phyloP scores from a whole-genome alignment of 2,113 vertebrate species.

The Delphinus delphis region DNA sequence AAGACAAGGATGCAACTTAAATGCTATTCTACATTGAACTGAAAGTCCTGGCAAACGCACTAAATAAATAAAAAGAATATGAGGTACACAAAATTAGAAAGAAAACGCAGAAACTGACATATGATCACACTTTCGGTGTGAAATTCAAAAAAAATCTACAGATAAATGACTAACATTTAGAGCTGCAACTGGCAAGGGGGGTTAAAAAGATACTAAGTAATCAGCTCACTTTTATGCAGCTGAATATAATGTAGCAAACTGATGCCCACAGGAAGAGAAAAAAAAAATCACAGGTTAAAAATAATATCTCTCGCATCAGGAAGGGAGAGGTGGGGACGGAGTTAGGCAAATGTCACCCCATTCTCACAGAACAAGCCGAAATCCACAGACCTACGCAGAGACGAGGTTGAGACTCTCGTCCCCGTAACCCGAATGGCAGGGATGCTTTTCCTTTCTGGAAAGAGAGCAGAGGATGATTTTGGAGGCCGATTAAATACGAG shows the following conservation, averaged over 20 bases:
- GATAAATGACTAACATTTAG: not conserved
- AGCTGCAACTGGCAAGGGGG: not conserved
- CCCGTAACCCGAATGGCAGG: not conserved
- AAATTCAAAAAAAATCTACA: not conserved
- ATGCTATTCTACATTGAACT: not conserved
- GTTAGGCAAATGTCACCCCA: not conserved
- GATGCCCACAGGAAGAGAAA: not conserved
- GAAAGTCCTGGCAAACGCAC: not conserved
- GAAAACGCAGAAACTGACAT: not conserved
- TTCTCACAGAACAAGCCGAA: conserved; percentile 6
- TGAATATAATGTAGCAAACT: not conserved
- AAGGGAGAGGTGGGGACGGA: not conserved
- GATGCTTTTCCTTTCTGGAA: not conserved
- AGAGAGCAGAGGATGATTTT: not conserved
- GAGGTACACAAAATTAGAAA: not conserved
- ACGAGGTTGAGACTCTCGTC: not conserved
- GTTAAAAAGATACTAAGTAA: not conserved
- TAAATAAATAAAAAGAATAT: not conserved
- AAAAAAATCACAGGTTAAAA: not conserved
- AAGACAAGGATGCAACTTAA: not conserved
- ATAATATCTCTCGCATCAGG: not conserved
- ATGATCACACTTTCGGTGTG: not conserved
- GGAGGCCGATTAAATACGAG: not conserved
- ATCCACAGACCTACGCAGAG: not conserved
- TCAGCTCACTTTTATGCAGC: not conserved